Evolutionary conservation across 2,113 vertebrate species (phyloP).

Genomic region (Pimephales promelas): DNA sequence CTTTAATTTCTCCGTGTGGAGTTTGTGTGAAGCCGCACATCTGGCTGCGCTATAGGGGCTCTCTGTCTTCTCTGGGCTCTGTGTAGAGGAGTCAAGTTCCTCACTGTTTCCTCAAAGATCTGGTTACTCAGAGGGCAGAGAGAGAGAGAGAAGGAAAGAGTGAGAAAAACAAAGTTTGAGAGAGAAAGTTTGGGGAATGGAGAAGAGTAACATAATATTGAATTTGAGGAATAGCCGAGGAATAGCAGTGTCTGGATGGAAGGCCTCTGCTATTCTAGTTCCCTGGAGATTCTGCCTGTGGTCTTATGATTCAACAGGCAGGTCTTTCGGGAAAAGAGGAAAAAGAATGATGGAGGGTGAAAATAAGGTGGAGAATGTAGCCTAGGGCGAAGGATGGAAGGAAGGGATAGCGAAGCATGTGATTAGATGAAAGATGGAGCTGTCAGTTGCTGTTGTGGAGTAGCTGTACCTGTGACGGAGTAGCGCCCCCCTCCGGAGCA

Average conservation of each 20-base stretch:
- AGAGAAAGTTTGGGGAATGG: slow-evolving; percentile 50
- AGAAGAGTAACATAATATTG: slow-evolving; percentile 67
- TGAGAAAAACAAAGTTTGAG: slow-evolving; percentile 56
- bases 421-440: slow-evolving; percentile 60
- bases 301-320: slow-evolving; percentile 28
- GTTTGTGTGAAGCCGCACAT: slow-evolving; percentile 88
- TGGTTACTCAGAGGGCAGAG: slow-evolving; percentile 87
- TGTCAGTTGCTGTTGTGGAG: slow-evolving; percentile 72
- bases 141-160: slow-evolving; percentile 60
- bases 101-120: slow-evolving; percentile 91
- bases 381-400: slow-evolving; percentile 24
- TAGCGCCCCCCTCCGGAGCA: slow-evolving; percentile 68
- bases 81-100: slow-evolving; percentile 83
- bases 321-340: slow-evolving; percentile 22
- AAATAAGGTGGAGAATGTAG: slow-evolving; percentile 18
- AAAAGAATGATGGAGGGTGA: not conserved
- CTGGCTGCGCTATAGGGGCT: slow-evolving; percentile 97
- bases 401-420: slow-evolving; percentile 27
- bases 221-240: slow-evolving; percentile 64
- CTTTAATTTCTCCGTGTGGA: slow-evolving; percentile 84
- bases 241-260: slow-evolving; percentile 71
- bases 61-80: slow-evolving; percentile 88
- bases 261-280: slow-evolving; percentile 57
- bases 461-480: slow-evolving; percentile 55
- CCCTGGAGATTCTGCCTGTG: slow-evolving; percentile 13